Base-by-base conservation (phyloP, 2,888 invertebrate species). In the Epinotia nisella region DNA sequence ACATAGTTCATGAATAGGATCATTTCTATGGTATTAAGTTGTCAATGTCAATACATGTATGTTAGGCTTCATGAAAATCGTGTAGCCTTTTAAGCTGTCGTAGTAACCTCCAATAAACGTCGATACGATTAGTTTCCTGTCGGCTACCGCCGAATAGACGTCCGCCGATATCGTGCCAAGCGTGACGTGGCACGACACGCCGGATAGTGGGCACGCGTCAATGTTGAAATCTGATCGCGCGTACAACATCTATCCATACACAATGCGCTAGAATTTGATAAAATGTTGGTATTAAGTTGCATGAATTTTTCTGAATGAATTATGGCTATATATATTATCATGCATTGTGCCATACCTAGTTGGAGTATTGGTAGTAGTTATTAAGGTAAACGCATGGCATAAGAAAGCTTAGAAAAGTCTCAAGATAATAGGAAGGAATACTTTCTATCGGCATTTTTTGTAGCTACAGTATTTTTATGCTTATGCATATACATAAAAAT, bases 191-290 rank as follows among this genome's bases (percentile, higher is more conserved):
- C 78, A 76, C 55, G 59, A 61, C n/a, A n/a, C n/a, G n/a, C n/a
- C 59, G 55, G 61, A 66, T 75, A 75, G 74, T 79, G 80, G 78
- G 75, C 73, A 77, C 77, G 66, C 64, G 65, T 19, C 19, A 24
- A n/a, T 41, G 29, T 45, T 68, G 68, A 72, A 72, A 72, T 72
- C 68, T 68, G 72, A 72, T 62, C 62, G 66, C 59, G 39, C 39
- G 15, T 13, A 59, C 58, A 71, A 45, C 70, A 70, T 61, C 15
- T 29, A 70, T 61, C 15, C 45, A 70, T 66, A 66, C 45, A 66
- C 45, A 56, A 56, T 11, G 17, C 55, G 19, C 17, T 24, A 56
- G 72, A 72, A 68, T 68, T 72, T 61, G 15, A 60, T 58, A 67
- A 68, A 62, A 60, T 15, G 15, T 58, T 19, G 60, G 71, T 68